Conservation (phyloP, 1,140 invertebrate species). For the Bombyx mandarina region DNA sequence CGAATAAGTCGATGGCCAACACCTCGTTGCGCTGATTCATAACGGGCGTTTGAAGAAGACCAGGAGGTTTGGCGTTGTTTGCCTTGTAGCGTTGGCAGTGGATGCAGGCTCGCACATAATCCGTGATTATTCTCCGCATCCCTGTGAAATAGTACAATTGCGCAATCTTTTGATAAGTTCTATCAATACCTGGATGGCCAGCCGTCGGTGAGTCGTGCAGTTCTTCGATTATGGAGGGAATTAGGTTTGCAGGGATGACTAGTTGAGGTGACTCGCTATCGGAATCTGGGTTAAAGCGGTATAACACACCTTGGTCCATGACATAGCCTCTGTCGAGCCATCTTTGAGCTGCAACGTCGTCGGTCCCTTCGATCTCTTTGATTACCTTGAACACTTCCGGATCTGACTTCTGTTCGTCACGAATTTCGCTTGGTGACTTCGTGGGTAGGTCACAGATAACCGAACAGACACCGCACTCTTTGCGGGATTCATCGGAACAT, state of each 20-base stretch:
- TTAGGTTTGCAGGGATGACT: constrained; percentile 12
- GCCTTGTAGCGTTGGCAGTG: too few species aligned
- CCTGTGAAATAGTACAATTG: constrained; percentile 36
- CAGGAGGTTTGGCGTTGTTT: too few species aligned
- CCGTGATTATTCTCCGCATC: constrained; percentile 29
- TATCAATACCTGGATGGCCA: constrained; percentile 20
- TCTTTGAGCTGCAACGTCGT: constrained; percentile 6
- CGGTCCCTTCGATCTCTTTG: constrained; percentile 3
- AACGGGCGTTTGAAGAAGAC: constrained; percentile 19
- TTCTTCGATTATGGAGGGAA: constrained; percentile 6
- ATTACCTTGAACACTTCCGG: constrained; percentile 23
- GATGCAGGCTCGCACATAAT: constrained; percentile 22
- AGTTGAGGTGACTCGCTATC: constrained; percentile 14
- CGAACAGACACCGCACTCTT: constrained; percentile 1
- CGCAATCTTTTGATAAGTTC: constrained; percentile 19
- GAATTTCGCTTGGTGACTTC: constrained; percentile 12
- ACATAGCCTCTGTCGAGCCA: constrained; percentile 19
- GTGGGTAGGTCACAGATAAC: constrained; percentile 24
- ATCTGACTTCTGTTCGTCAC: constrained; percentile 27
- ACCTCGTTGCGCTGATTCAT: too few species aligned
- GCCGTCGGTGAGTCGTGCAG: constrained; percentile 15
- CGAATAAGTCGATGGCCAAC: constrained; percentile 33
- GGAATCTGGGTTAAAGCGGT: constrained; percentile 5
- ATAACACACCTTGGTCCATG: constrained; percentile 18
- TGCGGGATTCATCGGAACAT: constrained; percentile 11